phyloP scores from a whole-genome alignment of 37 sponge, comb jelly and placozoan species.

The Axinella damicornis region DNA sequence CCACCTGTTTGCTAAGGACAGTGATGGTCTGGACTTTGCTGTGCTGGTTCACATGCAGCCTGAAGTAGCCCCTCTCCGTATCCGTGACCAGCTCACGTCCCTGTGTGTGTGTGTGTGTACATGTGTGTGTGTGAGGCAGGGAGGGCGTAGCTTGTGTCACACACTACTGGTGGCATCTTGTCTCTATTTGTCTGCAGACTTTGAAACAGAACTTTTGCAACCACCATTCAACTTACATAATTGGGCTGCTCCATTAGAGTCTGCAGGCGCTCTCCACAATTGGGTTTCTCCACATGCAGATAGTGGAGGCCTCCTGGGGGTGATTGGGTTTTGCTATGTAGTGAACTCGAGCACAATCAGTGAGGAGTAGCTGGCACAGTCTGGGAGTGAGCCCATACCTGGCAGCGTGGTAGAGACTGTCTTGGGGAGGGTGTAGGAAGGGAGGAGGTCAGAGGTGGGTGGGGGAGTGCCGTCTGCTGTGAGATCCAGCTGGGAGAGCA shows the following conservation, averaged over 20 bases:
- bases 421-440: conserved; percentile 44
- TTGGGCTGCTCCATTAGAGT: neutral
- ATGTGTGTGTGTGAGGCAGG: too few species aligned
- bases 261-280: conserved; percentile 5
- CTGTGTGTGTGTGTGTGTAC: conserved; percentile 6
- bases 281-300: conserved; percentile 67
- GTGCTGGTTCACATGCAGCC: conserved; percentile 76
- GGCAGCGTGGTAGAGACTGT: conserved; percentile 18
- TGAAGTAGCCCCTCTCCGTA: conserved; percentile 76
- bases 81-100: conserved; percentile 67
- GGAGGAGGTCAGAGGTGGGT: conserved; percentile 5
- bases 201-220: too few species aligned
- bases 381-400: conserved; percentile 12
- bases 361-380: too few species aligned
- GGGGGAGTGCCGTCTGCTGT: conserved; percentile 12
- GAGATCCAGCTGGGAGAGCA: conserved; percentile 59
- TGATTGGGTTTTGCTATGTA: too few species aligned
- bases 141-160: too few species aligned
- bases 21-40: conserved; percentile 71
- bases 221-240: neutral
- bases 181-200: too few species aligned
- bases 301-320: conserved; percentile 67
- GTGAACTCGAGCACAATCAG: too few species aligned
- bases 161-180: too few species aligned
- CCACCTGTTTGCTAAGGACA: conserved; percentile 68